These are phyloP conservation scores for Eilema depressum DNA, from an alignment of 2,888 invertebrate species.

Conservation along the genomic window DNA sequence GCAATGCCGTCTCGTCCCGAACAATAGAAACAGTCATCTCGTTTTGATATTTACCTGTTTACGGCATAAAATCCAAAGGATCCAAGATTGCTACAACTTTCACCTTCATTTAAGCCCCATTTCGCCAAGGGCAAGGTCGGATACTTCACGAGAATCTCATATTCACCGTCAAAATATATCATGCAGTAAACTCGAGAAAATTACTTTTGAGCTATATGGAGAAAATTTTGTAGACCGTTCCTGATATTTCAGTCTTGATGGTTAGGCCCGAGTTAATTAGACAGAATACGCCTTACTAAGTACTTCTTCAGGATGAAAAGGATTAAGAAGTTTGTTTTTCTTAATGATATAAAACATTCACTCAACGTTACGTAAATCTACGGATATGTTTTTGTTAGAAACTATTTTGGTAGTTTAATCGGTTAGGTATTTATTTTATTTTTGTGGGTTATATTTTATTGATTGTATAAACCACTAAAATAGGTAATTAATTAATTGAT, in stretches of 20 bases:
- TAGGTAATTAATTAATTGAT: no score
- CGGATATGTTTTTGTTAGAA: conserved; percentile 20
- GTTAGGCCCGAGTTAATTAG: conserved; percentile 40
- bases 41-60: conserved; percentile 35
- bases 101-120: conserved; percentile 25
- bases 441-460: not conserved
- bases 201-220: conserved; percentile 22
- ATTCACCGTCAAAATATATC: conserved; percentile 30
- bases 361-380: conserved; percentile 27
- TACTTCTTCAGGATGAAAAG: conserved; percentile 36
- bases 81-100: conserved; percentile 31
- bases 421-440: not conserved
- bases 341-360: conserved; percentile 32
- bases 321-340: conserved; percentile 33
- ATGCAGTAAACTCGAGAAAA: conserved; percentile 24
- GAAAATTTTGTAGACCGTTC: conserved; percentile 26
- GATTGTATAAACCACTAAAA: no score
- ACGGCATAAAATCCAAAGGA: conserved; percentile 22
- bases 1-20: conserved; percentile 7
- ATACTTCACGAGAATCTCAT: conserved; percentile 18
- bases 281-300: conserved; percentile 30
- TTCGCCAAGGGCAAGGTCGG: conserved; percentile 24
- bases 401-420: conserved; percentile 13
- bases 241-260: conserved; percentile 17
- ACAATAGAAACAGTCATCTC: conserved; percentile 37